phyloP scores from a whole-genome alignment of 2,797 vertebrate genomes.

The Hemitrygon akajei region DNA sequence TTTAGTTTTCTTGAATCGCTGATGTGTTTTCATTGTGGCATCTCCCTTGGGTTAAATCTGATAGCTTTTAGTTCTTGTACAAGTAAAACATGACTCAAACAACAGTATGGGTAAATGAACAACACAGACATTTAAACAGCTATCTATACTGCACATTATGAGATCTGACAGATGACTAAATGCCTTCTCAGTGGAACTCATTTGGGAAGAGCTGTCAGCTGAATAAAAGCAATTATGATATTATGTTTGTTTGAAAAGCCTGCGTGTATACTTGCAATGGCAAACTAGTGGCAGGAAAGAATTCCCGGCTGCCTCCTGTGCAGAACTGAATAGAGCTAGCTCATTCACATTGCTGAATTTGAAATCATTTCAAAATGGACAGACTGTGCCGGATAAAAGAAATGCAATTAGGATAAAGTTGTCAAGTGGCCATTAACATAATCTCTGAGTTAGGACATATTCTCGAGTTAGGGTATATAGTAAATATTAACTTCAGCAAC shows the following conservation, averaged over 20 bases:
- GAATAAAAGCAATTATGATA: conserved; percentile 60
- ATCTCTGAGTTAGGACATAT: no score
- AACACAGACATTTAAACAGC: conserved; percentile 46
- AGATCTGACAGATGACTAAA: conserved; percentile 66
- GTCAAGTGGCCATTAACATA: neutral
- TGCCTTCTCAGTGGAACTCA: conserved; percentile 54
- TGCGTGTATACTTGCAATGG: conserved; percentile 54
- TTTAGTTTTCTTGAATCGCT: conserved; percentile 6
- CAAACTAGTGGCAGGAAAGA: conserved; percentile 50
- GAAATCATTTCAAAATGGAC: conserved; percentile 11
- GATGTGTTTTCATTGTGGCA: conserved; percentile 26
- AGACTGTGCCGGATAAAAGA: neutral
- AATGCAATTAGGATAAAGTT: neutral
- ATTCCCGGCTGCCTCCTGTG: conserved; percentile 49
- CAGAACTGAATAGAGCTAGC: neutral
- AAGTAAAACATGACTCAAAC: conserved; percentile 16
- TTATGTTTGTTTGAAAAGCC: conserved; percentile 58
- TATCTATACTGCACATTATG: conserved; percentile 50
- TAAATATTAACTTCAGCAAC: no score
- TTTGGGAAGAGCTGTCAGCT: conserved; percentile 57
- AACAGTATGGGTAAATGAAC: conserved; percentile 26
- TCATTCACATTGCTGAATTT: neutral
- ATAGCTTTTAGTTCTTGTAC: conserved; percentile 20
- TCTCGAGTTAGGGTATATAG: no score
- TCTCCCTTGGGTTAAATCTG: conserved; percentile 34